These are phyloP conservation scores for Drosophila lowei DNA, from an alignment of 1,140 invertebrate genomes.

Conservation along the genomic window DNA sequence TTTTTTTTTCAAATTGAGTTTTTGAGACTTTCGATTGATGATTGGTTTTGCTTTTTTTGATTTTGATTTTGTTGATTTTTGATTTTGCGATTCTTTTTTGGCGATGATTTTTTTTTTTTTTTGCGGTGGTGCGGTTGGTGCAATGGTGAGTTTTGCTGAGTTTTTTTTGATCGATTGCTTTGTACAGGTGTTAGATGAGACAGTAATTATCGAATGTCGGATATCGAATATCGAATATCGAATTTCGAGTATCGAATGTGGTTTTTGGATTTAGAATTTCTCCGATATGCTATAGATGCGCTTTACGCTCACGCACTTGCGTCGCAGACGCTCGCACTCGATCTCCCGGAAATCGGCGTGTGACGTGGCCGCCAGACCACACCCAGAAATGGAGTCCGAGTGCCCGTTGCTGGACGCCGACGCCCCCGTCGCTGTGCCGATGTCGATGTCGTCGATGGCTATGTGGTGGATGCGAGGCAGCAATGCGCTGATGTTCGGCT, in stretches of 20 bases:
- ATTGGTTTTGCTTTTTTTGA: conserved; percentile 31
- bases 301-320: conserved; percentile 82
- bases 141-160: conserved; percentile 1
- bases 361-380: conserved; percentile 51
- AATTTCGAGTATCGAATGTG: conserved; percentile 12
- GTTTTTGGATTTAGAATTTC: conserved; percentile 73
- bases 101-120: conserved; percentile 31
- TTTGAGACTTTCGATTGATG: conserved; percentile 13
- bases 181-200: too few relatives aligned
- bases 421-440: conserved; percentile 42
- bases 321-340: conserved; percentile 79
- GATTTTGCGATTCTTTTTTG: conserved; percentile 46
- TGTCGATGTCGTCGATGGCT: conserved; percentile 70
- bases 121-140: conserved; percentile 16
- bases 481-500: conserved; percentile 63
- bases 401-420: conserved; percentile 31
- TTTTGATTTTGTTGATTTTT: conserved; percentile 35
- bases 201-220: too few relatives aligned
- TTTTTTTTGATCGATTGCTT: too few relatives aligned
- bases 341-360: conserved; percentile 81
- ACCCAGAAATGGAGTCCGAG: conserved; percentile 13
- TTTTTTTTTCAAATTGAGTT: conserved; percentile 43
- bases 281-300: conserved; percentile 83
- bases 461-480: conserved; percentile 70
- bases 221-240: neutral